A percentile compares a stretch with the other conserved stretches of the same genome.
Evolutionary conservation across 2,888 invertebrate genomes (phyloP).

Genomic region (Hemicrepidius hirtus): DNA sequence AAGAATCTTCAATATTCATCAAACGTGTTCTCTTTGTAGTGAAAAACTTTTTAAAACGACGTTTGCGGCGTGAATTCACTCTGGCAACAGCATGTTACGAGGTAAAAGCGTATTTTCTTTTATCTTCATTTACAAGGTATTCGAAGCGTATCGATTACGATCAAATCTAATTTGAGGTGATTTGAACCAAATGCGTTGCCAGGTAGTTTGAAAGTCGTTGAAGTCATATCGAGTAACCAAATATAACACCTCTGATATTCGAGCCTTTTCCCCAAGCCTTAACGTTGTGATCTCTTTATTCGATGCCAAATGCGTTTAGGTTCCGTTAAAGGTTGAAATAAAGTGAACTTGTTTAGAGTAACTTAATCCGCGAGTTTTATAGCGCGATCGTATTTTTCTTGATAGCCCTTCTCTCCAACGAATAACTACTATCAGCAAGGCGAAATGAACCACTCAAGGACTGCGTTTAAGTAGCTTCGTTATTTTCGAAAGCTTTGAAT

Average conservation of each 20-base stretch:
- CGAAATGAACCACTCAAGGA: background rate
- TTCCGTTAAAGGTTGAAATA: constrained; percentile 22
- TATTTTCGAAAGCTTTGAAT: background rate
- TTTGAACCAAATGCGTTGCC: background rate
- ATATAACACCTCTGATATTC: constrained; percentile 16
- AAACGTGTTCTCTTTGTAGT: background rate
- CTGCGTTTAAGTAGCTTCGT: constrained; percentile 13
- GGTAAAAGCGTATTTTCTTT: background rate
- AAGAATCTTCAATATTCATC: background rate
- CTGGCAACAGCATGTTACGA: background rate
- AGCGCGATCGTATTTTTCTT: constrained; percentile 24
- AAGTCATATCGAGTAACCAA: constrained; percentile 20
- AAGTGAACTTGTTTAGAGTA: constrained; percentile 31
- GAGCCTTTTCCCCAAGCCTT: background rate
- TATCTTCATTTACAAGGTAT: constrained; percentile 2
- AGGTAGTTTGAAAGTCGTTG: constrained; percentile 2
- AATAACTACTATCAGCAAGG: background rate
- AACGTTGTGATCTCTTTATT: constrained; percentile 25
- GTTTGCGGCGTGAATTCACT: background rate
- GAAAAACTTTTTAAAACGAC: background rate
- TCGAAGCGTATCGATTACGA: background rate
- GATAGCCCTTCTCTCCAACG: constrained; percentile 12
- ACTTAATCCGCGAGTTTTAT: constrained; percentile 16
- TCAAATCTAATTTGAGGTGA: background rate
- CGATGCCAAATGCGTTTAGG: constrained; percentile 14